phyloP scores from a whole-genome alignment of 53 echinoderm and acorn worm genomes.

The Paelopatides confundens region DNA sequence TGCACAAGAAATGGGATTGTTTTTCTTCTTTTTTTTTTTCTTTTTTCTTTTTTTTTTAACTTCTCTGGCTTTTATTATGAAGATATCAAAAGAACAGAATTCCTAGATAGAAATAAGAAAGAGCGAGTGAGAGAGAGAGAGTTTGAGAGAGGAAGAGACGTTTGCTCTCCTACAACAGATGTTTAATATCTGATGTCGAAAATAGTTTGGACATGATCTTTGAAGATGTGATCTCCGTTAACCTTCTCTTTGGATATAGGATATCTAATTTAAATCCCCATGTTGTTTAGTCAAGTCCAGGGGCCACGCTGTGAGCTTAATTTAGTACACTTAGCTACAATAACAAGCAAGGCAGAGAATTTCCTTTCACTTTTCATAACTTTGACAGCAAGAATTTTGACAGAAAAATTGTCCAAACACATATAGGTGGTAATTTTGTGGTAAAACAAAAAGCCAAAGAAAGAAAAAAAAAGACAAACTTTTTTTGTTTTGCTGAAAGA shows the following conservation, averaged over 20 bases:
- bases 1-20: neutral
- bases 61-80: too few species aligned
- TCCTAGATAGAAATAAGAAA: too few species aligned
- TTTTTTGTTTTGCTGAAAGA: too few species aligned
- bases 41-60: too few species aligned
- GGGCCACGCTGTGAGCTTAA: conserved; percentile 35
- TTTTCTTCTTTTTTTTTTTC: too few species aligned
- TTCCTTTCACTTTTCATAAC: conserved; percentile 25
- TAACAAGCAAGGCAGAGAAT: conserved; percentile 26
- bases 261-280: conserved; percentile 22
- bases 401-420: neutral
- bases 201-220: conserved; percentile 27
- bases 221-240: neutral
- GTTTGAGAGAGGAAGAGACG: neutral
- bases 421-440: neutral
- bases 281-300: conserved; percentile 32
- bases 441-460: neutral
- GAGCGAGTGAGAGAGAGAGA: too few species aligned
- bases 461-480: too few species aligned
- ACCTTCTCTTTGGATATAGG: conserved; percentile 24
- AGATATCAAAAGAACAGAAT: too few species aligned
- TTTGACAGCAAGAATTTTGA: neutral
- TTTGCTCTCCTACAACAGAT: conserved; percentile 1
- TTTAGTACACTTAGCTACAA: conserved; percentile 43
- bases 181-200: conserved; percentile 27